Conservation (phyloP, 92 coral and sea anemone genomes). For the Parazoanthus swiftii region DNA sequence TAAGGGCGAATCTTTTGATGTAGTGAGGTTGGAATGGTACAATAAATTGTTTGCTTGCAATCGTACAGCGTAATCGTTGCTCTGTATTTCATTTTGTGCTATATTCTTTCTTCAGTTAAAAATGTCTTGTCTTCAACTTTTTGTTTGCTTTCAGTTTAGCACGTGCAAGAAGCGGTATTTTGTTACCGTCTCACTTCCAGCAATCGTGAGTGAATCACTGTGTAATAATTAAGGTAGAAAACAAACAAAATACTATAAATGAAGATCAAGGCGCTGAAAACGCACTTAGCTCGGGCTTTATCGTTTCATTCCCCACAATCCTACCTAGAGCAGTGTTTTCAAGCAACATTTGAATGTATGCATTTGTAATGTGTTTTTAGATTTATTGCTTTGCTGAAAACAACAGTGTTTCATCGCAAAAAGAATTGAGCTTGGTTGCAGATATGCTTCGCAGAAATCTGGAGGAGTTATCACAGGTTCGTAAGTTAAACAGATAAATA, state of each 20-base stretch:
- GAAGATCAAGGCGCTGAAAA: neutral
- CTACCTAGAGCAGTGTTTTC: neutral
- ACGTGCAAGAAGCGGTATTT: no score
- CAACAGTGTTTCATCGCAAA: neutral
- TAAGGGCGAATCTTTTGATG: no score
- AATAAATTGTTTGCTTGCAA: no score
- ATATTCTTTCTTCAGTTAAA: no score
- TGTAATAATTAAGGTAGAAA: neutral
- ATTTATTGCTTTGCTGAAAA: neutral
- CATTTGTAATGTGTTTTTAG: neutral
- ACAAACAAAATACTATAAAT: neutral
- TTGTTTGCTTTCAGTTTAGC: no score
- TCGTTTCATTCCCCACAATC: neutral
- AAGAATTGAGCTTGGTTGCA: neutral
- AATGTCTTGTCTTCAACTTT: no score
- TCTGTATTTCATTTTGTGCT: no score
- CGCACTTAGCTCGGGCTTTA: neutral
- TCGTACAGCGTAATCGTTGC: no score
- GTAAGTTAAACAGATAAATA: neutral
- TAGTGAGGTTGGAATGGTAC: neutral
- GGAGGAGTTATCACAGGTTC: neutral
- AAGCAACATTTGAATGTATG: neutral
- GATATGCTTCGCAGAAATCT: neutral
- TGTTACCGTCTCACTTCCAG: no score
- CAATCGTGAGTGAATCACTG: neutral